Evolutionary conservation across 2,113 vertebrate genomes (phyloP), one percentile per base, ranked within the genome.

Genomic region (Pelobates fuscus): DNA sequence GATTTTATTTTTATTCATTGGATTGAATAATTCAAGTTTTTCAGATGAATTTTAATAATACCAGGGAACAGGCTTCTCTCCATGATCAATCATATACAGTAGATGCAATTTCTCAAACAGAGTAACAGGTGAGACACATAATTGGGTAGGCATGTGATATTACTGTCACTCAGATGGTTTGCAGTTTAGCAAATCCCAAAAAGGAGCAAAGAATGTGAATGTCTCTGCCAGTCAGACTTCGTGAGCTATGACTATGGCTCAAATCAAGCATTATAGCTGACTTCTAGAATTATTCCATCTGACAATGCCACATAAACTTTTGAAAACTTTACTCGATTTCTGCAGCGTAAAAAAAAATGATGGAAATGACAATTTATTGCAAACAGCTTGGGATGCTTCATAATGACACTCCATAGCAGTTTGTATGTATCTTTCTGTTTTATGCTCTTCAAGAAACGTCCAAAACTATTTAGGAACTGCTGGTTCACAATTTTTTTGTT

Each of bases 1-100:
- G n/a, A 21, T 12, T n/a, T 54, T 74, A 30, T 74, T 65, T n/a
- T 74, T 65, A 74, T 74, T 74, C 71, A 74, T 64, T 4, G 3
- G 27, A 4, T 55, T 74, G 26, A 74, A 74, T 74, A 74, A 74
- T 74, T 74, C 49, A 73, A 44, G 26, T 24, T 15, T 43, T 55
- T 27, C 61, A 25, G 49, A 52, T 46, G 55, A 61, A 74, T 64
- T 74, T 74, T 43, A 72, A 54, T 72, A 64, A 72, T 72, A 64
- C 70, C 46, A 44, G 61, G 71, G 57, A 74, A 65, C 49, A n/a
- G n/a, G n/a, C 61, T 72, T 72, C 59, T 21, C 71, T 27, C 30
- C 61, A 37, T 65, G 62, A 74, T 27, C 29, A 49, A 37, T 74
- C 46, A 65, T 43, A 57, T 57, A 41, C 21, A 74, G 46, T 43